Conservation (phyloP, 2,113 vertebrate genomes). For the Motacilla alba region DNA sequence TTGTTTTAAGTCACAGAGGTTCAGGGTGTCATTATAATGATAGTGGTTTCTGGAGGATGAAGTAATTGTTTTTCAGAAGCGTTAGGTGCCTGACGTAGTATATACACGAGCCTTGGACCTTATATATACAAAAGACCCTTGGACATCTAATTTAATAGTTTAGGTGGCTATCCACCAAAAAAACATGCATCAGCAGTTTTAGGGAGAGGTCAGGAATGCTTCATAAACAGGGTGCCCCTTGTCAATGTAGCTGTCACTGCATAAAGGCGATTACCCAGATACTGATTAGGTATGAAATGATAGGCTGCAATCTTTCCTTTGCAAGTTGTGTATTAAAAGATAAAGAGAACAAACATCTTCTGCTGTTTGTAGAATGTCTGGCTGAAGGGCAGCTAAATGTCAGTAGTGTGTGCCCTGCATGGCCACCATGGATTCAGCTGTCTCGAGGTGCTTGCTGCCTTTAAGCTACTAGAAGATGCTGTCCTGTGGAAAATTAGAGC, state of each 20-base stretch:
- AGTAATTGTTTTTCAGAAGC: background rate
- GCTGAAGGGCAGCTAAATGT: background rate
- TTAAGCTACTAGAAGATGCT: background rate
- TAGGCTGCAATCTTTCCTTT: background rate
- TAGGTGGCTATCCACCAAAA: background rate
- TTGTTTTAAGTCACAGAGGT: background rate
- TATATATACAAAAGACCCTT: background rate
- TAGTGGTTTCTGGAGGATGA: background rate
- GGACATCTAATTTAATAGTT: background rate
- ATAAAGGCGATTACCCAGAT: background rate
- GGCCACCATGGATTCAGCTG: accelerated
- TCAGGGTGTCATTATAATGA: background rate
- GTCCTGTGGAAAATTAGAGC: background rate
- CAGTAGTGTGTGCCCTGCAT: background rate
- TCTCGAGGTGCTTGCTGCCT: background rate
- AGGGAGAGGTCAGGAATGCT: background rate
- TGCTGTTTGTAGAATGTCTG: background rate
- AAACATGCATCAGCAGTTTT: background rate
- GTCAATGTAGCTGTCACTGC: background rate
- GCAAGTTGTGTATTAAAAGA: background rate
- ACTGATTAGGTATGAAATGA: background rate
- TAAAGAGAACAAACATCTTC: background rate
- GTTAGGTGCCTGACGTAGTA: background rate
- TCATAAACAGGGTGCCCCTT: background rate
- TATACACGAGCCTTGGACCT: background rate